Evolutionary conservation across 2,888 invertebrate species (phyloP).

Genomic region (Uropetala carovei): DNA sequence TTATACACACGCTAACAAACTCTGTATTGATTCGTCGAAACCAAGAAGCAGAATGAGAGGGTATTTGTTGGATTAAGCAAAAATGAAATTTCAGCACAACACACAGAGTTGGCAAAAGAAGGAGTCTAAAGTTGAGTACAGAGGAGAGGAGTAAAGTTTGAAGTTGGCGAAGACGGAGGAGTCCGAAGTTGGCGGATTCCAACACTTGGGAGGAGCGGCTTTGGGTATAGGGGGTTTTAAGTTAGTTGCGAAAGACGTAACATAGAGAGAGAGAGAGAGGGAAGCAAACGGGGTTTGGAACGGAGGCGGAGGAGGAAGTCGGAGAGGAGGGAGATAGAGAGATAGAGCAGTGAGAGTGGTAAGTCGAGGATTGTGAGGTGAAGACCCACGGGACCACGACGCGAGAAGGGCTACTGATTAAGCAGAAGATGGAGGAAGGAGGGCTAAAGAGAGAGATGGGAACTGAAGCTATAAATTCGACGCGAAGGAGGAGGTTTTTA

Average conservation of each 20-base stretch:
- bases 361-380: neutral
- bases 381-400: neutral
- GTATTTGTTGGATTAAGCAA: neutral
- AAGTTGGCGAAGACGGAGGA: neutral
- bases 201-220: neutral
- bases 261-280: neutral
- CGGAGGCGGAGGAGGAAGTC: neutral
- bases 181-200: neutral
- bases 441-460: neutral
- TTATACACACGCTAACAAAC: no score
- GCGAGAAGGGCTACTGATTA: neutral
- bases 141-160: neutral
- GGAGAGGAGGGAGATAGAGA: no score
- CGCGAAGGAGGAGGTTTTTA: neutral
- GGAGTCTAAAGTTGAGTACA: no score
- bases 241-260: neutral
- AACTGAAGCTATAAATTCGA: constrained; percentile 5
- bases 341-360: neutral
- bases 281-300: neutral
- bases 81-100: neutral
- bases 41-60: no score
- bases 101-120: neutral
- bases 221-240: neutral
- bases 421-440: neutral
- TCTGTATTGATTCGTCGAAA: no score